A percentile compares a stretch with the other conserved stretches of the same genome.
These are phyloP conservation scores for Zeugodacus cucurbitae DNA, from an alignment of 1,140 invertebrate genomes.

Conservation along the genomic window DNA sequence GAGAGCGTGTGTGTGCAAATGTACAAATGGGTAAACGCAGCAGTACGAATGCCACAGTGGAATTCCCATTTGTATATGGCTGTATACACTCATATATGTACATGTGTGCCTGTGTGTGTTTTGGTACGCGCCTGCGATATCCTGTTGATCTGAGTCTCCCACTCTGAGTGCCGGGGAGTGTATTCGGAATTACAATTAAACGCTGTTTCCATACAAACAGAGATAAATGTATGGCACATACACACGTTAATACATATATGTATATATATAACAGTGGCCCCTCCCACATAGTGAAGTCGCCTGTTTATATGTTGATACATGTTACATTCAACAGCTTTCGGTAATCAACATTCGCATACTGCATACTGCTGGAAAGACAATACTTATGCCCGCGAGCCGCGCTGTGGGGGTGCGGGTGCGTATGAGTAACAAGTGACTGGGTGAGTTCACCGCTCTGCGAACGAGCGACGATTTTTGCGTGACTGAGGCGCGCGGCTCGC, in stretches of 20 bases:
- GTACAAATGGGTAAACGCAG: background rate
- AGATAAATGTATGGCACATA: background rate
- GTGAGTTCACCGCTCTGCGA: background rate
- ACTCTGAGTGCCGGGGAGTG: background rate
- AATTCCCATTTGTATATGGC: background rate
- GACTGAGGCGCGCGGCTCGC: background rate
- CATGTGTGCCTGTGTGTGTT: background rate
- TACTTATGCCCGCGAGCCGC: background rate
- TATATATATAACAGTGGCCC: background rate
- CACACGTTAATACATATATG: background rate
- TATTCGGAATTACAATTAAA: slow-evolving; percentile 14
- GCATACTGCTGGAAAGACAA: background rate
- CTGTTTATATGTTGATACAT: background rate
- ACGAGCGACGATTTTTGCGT: background rate
- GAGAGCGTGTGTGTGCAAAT: background rate
- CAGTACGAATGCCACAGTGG: background rate
- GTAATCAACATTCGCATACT: slow-evolving; percentile 9
- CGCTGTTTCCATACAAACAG: background rate
- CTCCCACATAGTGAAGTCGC: background rate
- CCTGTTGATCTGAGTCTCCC: background rate
- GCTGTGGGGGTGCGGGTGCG: background rate
- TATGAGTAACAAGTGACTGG: slow-evolving; percentile 27
- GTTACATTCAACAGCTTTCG: background rate
- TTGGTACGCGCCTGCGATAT: background rate
- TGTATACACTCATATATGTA: background rate